Percentiles rank a stretch among this genome's conserved stretches.
These are phyloP conservation scores for Amia ocellicauda DNA, from an alignment of 2,113 vertebrate species.

Conservation along the genomic window DNA sequence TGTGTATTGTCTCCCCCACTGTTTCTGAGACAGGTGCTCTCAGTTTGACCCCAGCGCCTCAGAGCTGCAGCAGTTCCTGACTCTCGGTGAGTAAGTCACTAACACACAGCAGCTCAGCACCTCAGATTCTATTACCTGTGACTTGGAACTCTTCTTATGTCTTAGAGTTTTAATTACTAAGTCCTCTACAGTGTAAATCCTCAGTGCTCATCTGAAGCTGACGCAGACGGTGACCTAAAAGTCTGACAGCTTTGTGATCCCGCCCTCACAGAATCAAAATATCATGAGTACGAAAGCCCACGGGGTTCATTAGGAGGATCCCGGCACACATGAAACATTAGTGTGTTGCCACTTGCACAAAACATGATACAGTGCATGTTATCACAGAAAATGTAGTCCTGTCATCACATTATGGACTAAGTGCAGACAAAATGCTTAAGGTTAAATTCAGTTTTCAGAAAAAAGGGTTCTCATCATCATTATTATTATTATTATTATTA, in stretches of 20 bases:
- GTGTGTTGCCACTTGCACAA: no score
- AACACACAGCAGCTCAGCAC: conserved; percentile 44
- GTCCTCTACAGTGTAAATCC: conserved; percentile 34
- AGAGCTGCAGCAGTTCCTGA: background rate
- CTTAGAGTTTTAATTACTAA: conserved; percentile 56
- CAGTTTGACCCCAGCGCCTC: conserved; percentile 7
- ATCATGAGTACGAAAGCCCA: background rate
- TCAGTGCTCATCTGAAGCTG: conserved; percentile 9
- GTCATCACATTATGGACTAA: no score
- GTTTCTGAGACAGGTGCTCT: background rate
- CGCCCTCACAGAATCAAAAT: background rate
- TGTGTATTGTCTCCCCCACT: no score
- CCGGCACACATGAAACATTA: background rate
- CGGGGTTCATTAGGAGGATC: background rate
- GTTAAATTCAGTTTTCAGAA: no score
- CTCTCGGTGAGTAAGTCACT: conserved; percentile 22
- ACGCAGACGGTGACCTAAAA: conserved; percentile 12
- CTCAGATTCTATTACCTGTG: conserved; percentile 48
- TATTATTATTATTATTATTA: no score
- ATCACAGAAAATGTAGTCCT: no score
- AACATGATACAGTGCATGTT: no score
- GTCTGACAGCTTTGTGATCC: background rate
- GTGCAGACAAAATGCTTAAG: no score
- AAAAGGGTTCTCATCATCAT: no score
- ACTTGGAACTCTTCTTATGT: conserved; percentile 33